Evolutionary conservation across 1,140 invertebrate genomes (phyloP).

Genomic region (Arctopsyche grandis): DNA sequence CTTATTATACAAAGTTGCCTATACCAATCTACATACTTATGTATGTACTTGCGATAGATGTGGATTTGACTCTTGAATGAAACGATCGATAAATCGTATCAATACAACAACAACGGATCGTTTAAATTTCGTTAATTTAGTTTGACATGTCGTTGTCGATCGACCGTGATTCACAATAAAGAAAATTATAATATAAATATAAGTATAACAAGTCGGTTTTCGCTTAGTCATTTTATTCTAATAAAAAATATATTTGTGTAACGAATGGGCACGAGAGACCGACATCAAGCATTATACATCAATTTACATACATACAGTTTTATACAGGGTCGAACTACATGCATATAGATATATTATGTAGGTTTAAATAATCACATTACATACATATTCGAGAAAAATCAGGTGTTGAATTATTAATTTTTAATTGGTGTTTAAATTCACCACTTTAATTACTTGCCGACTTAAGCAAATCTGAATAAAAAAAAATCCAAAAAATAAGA

Average conservation of each 20-base stretch:
- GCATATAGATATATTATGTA: background rate
- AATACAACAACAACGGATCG: background rate
- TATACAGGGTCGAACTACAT: background rate
- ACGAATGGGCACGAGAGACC: slow-evolving; percentile 7
- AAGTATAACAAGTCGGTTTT: slow-evolving; percentile 3
- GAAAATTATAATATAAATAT: slow-evolving; percentile 29
- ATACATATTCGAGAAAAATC: too few species aligned
- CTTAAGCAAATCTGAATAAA: too few species aligned
- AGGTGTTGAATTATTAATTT: too few species aligned
- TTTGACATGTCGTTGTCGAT: slow-evolving; percentile 11
- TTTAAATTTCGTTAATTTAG: slow-evolving; percentile 19
- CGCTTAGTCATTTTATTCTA: slow-evolving; percentile 26
- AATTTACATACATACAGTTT: slow-evolving; percentile 33
- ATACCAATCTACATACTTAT: too few species aligned
- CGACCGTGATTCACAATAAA: background rate
- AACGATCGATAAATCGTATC: too few species aligned
- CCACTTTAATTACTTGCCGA: too few species aligned
- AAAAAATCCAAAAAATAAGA: too few species aligned
- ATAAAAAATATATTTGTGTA: slow-evolving; percentile 30
- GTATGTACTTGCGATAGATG: too few species aligned
- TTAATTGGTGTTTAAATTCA: too few species aligned
- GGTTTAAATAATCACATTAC: background rate
- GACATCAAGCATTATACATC: slow-evolving; percentile 19
- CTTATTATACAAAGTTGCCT: too few species aligned
- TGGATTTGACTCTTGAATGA: too few species aligned